Base-by-base conservation (phyloP, 1,140 invertebrate genomes). In the Monochamus saltuarius region DNA sequence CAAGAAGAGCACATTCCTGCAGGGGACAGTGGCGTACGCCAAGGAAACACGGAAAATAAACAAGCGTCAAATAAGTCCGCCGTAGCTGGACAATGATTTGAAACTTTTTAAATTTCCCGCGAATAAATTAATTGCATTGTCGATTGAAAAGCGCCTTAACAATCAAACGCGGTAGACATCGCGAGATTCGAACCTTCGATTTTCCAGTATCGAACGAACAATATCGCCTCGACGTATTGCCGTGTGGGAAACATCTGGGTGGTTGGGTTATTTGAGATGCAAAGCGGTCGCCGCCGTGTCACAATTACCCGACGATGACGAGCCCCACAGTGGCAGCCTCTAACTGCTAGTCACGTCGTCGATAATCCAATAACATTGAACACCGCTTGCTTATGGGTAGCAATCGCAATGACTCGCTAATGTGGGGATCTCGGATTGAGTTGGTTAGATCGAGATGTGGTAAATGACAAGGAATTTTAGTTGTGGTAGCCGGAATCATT, bases 261-360 rank as follows among this genome's bases (percentile, higher is more conserved):
- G 60, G 60, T 45, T 56, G 60, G 51, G 57, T 62, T 62, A 53
- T 62, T 62, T 50, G 47, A 54, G 43, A 62, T 62, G 60, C 60
- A 57, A 55, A 57, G 57, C 54, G 60, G 22, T 29, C n/a, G 22
- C 22, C 22, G 22, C 2, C 22, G 22, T 29, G 22, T 29, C 22
- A 29, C 22, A 29, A 29, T 29, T 29, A 29, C 22, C 22, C 22
- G 22, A 29, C 40, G 49, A 57, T 59, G 61, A 63, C 61, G 55
- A 46, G 61, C 56, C 61, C 58, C 61, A 63, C 61, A 63, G 46
- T 46, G 10, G 22, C 22, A 19, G 61, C 47, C 14, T 45, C 55
- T 57, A 56, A 62, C 60, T 62, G 54, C 54, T 40, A 46, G 49
- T 62, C 60, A 62, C 60, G 60, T 62, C 57, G 17, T 49, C 53